Conservation (phyloP, 1,140 invertebrate genomes). For the Drosophila hydei region DNA sequence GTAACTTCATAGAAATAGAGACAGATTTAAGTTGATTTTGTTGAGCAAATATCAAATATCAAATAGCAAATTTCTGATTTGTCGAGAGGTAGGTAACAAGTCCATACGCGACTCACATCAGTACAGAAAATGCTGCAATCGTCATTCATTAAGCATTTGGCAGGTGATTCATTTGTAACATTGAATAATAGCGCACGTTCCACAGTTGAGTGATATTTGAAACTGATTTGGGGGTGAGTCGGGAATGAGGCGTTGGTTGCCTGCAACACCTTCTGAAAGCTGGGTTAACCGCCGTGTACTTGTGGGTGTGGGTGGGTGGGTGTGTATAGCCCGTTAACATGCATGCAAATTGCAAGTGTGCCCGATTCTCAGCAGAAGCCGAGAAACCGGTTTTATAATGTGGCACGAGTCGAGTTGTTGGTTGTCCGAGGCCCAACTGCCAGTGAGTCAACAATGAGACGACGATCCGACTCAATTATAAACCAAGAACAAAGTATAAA, state of each 20-base stretch:
- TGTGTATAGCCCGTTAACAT: conserved; percentile 44
- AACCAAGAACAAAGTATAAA: conserved; percentile 23
- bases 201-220: conserved; percentile 12
- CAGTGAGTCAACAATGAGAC: conserved; percentile 32
- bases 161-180: conserved; percentile 69
- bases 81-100: neutral
- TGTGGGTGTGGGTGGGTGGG: conserved; percentile 25
- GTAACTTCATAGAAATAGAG: too few species aligned
- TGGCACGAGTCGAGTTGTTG: conserved; percentile 15
- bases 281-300: conserved; percentile 25
- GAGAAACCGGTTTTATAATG: conserved; percentile 52
- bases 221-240: neutral
- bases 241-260: neutral
- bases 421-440: conserved; percentile 19
- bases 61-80: neutral
- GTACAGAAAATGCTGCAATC: conserved; percentile 12
- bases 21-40: too few species aligned
- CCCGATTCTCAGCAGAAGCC: neutral
- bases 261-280: conserved; percentile 34
- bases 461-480: conserved; percentile 13
- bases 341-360: conserved; percentile 60
- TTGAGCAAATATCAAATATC: too few species aligned
- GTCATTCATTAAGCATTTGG: conserved; percentile 69
- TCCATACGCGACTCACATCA: too few species aligned
- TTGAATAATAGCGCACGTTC: conserved; percentile 72